Evolutionary conservation across 2,797 vertebrate species (phyloP), one percentile per base, ranked within the genome.

Genomic region (Scleropages formosus): DNA sequence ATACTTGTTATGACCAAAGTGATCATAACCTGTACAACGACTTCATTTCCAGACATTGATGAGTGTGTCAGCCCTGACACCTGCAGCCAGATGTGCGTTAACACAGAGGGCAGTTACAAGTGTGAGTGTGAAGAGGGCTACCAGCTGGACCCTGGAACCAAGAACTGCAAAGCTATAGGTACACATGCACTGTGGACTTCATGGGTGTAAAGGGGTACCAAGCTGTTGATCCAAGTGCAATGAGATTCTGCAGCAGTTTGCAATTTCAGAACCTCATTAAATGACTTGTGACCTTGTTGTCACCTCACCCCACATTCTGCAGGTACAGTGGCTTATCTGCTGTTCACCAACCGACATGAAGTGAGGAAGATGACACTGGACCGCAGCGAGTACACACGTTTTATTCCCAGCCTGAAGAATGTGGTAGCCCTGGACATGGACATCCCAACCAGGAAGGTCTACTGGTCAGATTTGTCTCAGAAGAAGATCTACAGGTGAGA

Each of bases 401-500:
- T 96, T 68, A 90, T 98, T 76, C 82, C 88, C 0, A 80, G 83
- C 64, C 88, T 95, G 77, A 96, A 94, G 85, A 93, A 94, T 0
- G 89, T 85, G 0, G 89, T 93, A n/a, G 94, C 95, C 16, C 82
- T 98, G 44, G 96, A 96, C 81, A 84, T 94, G 9, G 94, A 97
- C 67, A 90, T 98, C 61, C 83, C 85, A 4, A 83, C 81, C 73
- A 89, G 91, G 71, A 91, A 80, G 22, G 84, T 98, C 84, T 98
- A 94, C 84, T 98, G 96, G 96, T 93, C 95, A 0, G 96, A 98
- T 77, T 77, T 89, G 31, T 87, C 84, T 18, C 88, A 91, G 44
- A 92, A 88, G 80, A 95, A 93, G 86, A 96, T 98, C 86, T 96
- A 89, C 88, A 96, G 96, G 96, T 97, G 72, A 87, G 78, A 59